phyloP scores from a whole-genome alignment of 2,113 vertebrate species.

The Cryptomyrus ogoouensis region DNA sequence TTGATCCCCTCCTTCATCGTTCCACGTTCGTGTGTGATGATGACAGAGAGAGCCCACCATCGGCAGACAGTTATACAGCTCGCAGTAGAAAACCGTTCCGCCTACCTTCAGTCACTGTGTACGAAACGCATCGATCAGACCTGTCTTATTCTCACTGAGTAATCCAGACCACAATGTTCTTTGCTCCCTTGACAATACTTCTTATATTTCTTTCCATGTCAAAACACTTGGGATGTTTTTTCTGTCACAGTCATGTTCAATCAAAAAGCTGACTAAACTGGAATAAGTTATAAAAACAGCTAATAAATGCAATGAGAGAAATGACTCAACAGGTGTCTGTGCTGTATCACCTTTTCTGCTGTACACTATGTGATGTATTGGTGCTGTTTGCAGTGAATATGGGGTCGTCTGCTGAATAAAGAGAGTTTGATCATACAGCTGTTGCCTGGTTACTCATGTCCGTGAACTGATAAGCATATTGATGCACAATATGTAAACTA shows the following conservation, averaged over 20 bases:
- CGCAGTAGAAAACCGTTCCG: neutral
- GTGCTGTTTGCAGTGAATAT: neutral
- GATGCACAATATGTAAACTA: neutral
- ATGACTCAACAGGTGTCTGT: neutral
- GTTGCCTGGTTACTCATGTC: neutral
- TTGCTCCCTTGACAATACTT: neutral
- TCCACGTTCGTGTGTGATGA: neutral
- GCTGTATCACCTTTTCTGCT: neutral
- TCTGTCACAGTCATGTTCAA: neutral
- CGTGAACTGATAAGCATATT: neutral
- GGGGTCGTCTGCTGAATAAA: neutral
- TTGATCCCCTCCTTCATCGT: neutral
- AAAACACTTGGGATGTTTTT: neutral
- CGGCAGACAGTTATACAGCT: neutral
- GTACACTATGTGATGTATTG: neutral
- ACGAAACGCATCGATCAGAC: neutral
- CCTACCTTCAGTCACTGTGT: neutral
- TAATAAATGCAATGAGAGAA: neutral
- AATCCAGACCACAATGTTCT: neutral
- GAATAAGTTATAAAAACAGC: neutral
- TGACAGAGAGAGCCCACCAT: neutral
- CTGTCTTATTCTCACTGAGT: neutral
- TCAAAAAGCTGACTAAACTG: neutral
- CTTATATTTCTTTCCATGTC: neutral
- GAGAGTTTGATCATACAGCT: neutral